These are phyloP conservation scores for Coleophora deauratella DNA, from an alignment of 2,888 invertebrate genomes.

Conservation along the genomic window DNA sequence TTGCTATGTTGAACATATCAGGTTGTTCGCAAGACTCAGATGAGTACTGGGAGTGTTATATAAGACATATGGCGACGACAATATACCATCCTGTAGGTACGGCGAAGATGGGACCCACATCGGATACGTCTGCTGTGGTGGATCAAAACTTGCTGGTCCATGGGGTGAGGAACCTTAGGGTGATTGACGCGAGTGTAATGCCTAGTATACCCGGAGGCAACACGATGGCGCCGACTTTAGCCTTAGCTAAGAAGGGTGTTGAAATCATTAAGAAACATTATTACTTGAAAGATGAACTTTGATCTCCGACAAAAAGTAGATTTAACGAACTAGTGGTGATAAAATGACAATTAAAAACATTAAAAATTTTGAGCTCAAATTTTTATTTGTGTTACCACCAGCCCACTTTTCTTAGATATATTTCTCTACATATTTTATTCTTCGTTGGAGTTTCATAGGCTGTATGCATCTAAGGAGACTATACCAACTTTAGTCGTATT, in stretches of 20 bases:
- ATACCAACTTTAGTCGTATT: neutral
- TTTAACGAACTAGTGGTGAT: neutral
- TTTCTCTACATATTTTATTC: too few species aligned
- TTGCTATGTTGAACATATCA: conserved; percentile 36
- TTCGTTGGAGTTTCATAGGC: too few species aligned
- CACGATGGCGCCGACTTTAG: conserved; percentile 70
- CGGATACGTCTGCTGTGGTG: conserved; percentile 63
- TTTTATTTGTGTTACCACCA: too few species aligned
- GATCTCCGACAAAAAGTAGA: neutral
- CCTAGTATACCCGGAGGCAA: conserved; percentile 71
- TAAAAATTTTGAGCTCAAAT: neutral
- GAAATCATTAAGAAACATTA: conserved; percentile 49
- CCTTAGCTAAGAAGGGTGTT: conserved; percentile 64
- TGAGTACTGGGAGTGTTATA: conserved; percentile 74
- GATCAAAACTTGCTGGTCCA: conserved; percentile 61
- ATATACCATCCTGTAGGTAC: conserved; percentile 81
- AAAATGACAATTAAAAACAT: neutral
- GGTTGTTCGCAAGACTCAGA: conserved; percentile 45
- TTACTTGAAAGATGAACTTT: conserved; percentile 9
- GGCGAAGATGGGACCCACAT: conserved; percentile 76
- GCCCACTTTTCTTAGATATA: too few species aligned
- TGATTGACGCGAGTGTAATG: conserved; percentile 69
- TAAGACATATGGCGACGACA: conserved; percentile 66
- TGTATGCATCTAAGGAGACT: too few species aligned
- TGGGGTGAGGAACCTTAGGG: conserved; percentile 67